Base-by-base conservation (phyloP, 2,888 invertebrate species). In the Acanthosepion esculentum region DNA sequence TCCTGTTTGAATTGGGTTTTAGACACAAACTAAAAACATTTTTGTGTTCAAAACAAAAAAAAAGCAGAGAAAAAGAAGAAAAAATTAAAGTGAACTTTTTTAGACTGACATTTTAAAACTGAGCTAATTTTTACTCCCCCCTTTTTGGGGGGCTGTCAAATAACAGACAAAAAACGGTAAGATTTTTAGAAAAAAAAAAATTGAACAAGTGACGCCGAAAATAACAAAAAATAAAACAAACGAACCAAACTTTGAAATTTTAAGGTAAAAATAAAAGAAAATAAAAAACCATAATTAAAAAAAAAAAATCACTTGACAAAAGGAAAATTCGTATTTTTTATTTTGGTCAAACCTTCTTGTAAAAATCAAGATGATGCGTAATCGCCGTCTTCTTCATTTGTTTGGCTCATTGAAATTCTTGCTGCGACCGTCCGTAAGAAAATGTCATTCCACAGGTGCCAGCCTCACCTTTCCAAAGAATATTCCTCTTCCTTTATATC, bases 401-500 rank as follows among this genome's bases (percentile, higher is more conserved):
- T 78, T 3, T n/a, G n/a, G 78, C n/a, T 78, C 78, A 18, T 12
- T 78, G n/a, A 78, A 12, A 12, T n/a, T n/a, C 1, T 3, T 78
- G n/a, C 8, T n/a, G 78, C 78, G 78, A 33, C 78, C n/a, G 23
- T 12, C n/a, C n/a, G 12, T n/a, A 78, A 33, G 15, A n/a, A n/a
- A n/a, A 78, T 78, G 10, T 15, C 78, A 78, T 18, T 78, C 78
- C 15, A 78, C 78, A 5, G 78, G n/a, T 78, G 78, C 78, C n/a
- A 78, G 78, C 48, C n/a, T 93, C n/a, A n/a, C 18, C 53, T 48
- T 50, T 23, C 93, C 93, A 53, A 53, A 93, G n/a, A 26, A 93
- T 93, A 48, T 93, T n/a, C n/a, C 93, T 53, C 53, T 93, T 20
- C 53, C 93, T 29, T 53, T 53, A 53, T 93, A 93, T 93, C n/a